phyloP scores from a whole-genome alignment of 2,797 vertebrate species.

The Rhadinocentrus ornatus region DNA sequence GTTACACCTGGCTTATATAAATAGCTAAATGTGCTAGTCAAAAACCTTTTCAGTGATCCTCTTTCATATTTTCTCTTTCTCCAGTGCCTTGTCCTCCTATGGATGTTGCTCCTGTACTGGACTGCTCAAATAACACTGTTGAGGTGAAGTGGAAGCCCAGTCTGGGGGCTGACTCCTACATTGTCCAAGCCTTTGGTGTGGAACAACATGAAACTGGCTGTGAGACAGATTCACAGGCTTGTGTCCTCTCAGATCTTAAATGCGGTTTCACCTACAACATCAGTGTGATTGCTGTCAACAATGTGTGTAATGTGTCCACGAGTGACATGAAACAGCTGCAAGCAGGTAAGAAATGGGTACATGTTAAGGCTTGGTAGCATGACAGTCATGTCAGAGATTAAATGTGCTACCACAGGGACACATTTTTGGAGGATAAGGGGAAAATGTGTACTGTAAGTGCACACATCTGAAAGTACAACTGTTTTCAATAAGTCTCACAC shows the following conservation, averaged over 20 bases:
- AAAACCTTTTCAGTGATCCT: not conserved
- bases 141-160: constrained; percentile 73
- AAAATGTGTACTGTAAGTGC: not conserved
- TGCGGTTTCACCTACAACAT: constrained; percentile 82
- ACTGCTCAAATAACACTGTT: constrained; percentile 72
- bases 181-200: constrained; percentile 68
- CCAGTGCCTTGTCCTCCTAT: constrained; percentile 81
- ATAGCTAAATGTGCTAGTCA: not conserved
- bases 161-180: constrained; percentile 72
- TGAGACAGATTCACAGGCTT: constrained; percentile 61
- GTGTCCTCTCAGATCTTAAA: constrained; percentile 70
- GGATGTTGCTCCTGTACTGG: constrained; percentile 46
- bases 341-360: constrained; percentile 64
- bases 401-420: not conserved
- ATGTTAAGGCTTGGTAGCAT: not conserved
- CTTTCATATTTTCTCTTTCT: constrained; percentile 7
- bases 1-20: not conserved
- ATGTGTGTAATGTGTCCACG: constrained; percentile 72
- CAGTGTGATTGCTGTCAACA: constrained; percentile 72
- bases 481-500: not conserved
- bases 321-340: constrained; percentile 59
- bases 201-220: constrained; percentile 69
- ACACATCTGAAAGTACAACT: not conserved
- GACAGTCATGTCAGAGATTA: not conserved
- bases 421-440: too few species aligned